Conservation (phyloP, 2,888 invertebrate species). For the Synanthedon formicaeformis region DNA sequence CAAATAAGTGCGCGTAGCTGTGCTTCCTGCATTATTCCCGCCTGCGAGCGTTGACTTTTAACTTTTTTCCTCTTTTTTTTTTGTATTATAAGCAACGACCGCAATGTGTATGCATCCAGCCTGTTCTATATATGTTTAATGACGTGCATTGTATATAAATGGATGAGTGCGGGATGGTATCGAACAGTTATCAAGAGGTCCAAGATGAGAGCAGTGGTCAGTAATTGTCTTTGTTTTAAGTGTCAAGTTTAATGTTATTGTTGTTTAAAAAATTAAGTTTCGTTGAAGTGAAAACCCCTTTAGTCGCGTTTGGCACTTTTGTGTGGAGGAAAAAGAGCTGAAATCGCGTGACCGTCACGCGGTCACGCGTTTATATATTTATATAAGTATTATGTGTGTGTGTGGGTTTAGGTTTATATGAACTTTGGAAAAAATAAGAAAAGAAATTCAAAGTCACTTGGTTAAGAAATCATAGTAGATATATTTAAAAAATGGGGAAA, state of each 20-base stretch:
- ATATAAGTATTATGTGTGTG: too few species aligned
- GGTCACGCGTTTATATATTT: too few species aligned
- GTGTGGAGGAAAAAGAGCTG: too few species aligned
- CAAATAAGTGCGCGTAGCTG: slow-evolving; percentile 10
- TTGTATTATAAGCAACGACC: slow-evolving; percentile 16
- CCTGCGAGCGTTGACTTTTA: slow-evolving; percentile 4
- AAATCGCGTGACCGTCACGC: too few species aligned
- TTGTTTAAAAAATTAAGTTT: too few species aligned
- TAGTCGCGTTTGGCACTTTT: too few species aligned
- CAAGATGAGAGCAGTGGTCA: slow-evolving; percentile 13
- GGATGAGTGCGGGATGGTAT: slow-evolving; percentile 5
- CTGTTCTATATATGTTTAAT: slow-evolving; percentile 9
- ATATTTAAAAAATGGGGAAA: too few species aligned
- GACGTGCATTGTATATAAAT: slow-evolving; percentile 8
- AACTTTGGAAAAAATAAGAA: too few species aligned
- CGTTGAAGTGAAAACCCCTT: too few species aligned
- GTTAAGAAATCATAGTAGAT: too few species aligned
- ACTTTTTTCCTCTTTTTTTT: slow-evolving; percentile 16
- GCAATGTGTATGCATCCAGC: slow-evolving; percentile 19
- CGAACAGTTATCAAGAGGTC: slow-evolving; percentile 10
- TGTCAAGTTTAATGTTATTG: not conserved
- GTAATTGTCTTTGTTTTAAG: slow-evolving; percentile 2
- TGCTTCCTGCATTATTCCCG: slow-evolving; percentile 12
- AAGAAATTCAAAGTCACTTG: too few species aligned
- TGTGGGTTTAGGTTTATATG: too few species aligned